Evolutionary conservation across 30 jellyfish, hydroid and myxozoan genomes (phyloP).

Genomic region (Pelagia noctiluca): DNA sequence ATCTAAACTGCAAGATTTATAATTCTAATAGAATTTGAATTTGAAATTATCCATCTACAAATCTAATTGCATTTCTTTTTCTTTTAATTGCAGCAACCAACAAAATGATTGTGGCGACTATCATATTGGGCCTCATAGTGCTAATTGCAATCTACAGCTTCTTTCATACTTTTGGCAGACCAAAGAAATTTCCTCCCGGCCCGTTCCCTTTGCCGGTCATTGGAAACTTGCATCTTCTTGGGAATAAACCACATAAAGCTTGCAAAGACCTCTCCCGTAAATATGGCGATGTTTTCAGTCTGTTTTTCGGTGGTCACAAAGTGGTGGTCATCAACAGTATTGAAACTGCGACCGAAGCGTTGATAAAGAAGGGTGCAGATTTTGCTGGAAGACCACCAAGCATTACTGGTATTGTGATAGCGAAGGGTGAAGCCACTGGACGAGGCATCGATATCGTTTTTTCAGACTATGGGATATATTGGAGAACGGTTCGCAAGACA

Average conservation of each 20-base stretch:
- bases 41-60: no score
- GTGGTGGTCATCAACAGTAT: slow-evolving; percentile 40
- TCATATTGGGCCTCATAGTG: neutral
- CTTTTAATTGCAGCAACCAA: no score
- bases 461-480: slow-evolving; percentile 75
- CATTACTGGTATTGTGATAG: slow-evolving; percentile 33
- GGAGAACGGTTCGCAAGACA: slow-evolving; percentile 65
- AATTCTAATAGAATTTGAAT: no score
- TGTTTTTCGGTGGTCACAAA: slow-evolving; percentile 56
- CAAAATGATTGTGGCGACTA: neutral
- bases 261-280: slow-evolving; percentile 30
- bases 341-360: slow-evolving; percentile 62
- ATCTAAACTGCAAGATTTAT: no score
- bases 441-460: slow-evolving; percentile 65
- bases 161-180: slow-evolving; percentile 20
- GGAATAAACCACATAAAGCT: slow-evolving; percentile 47
- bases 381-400: slow-evolving; percentile 80
- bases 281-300: slow-evolving; percentile 64
- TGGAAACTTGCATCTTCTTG: slow-evolving; percentile 62
- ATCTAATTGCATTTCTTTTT: no score
- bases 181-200: slow-evolving; percentile 69
- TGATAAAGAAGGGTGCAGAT: slow-evolving; percentile 44
- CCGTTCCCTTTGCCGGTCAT: slow-evolving; percentile 61
- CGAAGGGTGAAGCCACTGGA: slow-evolving; percentile 71
- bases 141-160: neutral